Evolutionary conservation across 1,140 invertebrate genomes (phyloP).

Genomic region (Caerostris darwini): DNA sequence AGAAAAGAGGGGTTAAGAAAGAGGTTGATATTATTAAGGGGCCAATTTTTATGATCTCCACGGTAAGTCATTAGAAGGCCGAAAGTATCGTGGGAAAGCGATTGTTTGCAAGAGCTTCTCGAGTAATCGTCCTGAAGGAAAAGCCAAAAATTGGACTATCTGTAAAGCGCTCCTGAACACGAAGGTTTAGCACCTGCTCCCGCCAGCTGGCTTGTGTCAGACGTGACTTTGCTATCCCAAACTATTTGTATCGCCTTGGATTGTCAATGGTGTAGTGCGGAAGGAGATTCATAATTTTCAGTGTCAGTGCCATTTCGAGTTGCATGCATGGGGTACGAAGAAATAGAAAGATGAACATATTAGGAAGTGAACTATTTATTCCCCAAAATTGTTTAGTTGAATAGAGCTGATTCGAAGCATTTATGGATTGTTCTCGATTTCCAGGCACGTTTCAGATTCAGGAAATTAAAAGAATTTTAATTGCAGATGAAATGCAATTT

Average conservation of each 20-base stretch:
- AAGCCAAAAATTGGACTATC: conserved; percentile 51
- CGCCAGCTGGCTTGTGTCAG: conserved; percentile 51
- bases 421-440: too few species aligned
- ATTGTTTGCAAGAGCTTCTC: conserved; percentile 55
- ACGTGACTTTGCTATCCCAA: conserved; percentile 50
- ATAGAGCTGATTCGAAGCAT: too few species aligned
- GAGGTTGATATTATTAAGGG: conserved; percentile 61
- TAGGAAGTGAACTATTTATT: too few species aligned
- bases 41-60: conserved; percentile 51
- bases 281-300: not conserved
- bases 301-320: too few species aligned
- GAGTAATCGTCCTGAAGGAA: conserved; percentile 41
- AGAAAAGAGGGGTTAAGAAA: conserved; percentile 48
- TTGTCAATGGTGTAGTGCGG: not conserved
- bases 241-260: conserved; percentile 1
- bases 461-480: too few species aligned
- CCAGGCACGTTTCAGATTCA: too few species aligned
- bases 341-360: too few species aligned
- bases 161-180: conserved; percentile 25
- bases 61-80: conserved; percentile 36
- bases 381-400: too few species aligned
- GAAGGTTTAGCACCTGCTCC: conserved; percentile 60
- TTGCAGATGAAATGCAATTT: too few species aligned
- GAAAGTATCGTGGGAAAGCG: conserved; percentile 62
- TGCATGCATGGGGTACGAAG: too few species aligned